phyloP scores from a whole-genome alignment of 1,140 invertebrate genomes.

The Ylistrum balloti region DNA sequence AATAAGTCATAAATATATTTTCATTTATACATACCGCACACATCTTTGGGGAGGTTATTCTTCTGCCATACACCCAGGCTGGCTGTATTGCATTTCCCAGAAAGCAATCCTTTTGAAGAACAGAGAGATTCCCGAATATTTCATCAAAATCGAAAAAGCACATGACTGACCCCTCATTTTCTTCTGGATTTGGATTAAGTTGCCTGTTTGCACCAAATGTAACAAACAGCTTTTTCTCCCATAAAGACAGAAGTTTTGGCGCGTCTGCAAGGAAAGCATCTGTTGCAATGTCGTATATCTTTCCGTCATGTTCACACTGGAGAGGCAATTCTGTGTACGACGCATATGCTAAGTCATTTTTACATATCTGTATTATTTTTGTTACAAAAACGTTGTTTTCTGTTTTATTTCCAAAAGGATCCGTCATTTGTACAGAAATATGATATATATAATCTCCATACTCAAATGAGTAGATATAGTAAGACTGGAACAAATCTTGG shows the following conservation, averaged over 20 bases:
- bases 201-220: slow-evolving; percentile 52
- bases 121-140: slow-evolving; percentile 47
- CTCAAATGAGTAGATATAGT: slow-evolving; percentile 63
- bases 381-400: slow-evolving; percentile 53
- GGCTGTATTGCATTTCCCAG: slow-evolving; percentile 44
- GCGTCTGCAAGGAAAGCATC: slow-evolving; percentile 48
- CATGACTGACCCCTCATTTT: slow-evolving; percentile 47
- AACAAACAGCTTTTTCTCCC: slow-evolving; percentile 47
- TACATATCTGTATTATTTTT: slow-evolving; percentile 61
- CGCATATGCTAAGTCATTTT: slow-evolving; percentile 52
- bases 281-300: slow-evolving; percentile 54
- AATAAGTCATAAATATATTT: too few relatives aligned
- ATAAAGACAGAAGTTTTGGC: slow-evolving; percentile 31
- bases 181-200: slow-evolving; percentile 41
- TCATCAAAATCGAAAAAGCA: slow-evolving; percentile 48
- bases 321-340: slow-evolving; percentile 56
- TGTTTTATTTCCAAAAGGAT: slow-evolving; percentile 41
- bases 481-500: slow-evolving; percentile 47
- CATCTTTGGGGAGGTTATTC: background rate
- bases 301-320: slow-evolving; percentile 42
- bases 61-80: slow-evolving; percentile 49
- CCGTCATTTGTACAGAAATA: slow-evolving; percentile 61
- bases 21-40: slow-evolving; percentile 50
- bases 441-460: slow-evolving; percentile 49
- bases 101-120: slow-evolving; percentile 52